Evolutionary conservation across 2,113 vertebrate species (phyloP).

Genomic region (Nibea albiflora): DNA sequence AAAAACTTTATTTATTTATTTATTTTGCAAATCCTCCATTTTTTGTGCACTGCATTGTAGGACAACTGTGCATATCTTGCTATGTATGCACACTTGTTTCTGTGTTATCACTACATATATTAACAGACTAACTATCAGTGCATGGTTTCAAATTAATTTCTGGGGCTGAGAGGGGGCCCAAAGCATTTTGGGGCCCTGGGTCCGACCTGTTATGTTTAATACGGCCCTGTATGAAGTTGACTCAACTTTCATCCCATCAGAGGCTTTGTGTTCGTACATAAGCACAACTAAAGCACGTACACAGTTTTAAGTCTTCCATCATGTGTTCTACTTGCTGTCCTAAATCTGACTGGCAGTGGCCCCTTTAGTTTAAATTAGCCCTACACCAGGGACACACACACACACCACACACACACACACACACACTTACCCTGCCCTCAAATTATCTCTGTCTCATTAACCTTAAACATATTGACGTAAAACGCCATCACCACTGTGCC

Average conservation of each 20-base stretch:
- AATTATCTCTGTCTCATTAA: slow-evolving; percentile 67
- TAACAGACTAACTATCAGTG: neutral
- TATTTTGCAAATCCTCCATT: too few relatives aligned
- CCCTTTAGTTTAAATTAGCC: slow-evolving; percentile 78
- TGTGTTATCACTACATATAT: too few relatives aligned
- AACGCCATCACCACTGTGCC: slow-evolving; percentile 1
- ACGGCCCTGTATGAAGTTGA: neutral
- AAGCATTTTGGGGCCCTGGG: neutral
- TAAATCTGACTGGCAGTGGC: slow-evolving; percentile 71
- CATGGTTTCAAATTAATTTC: neutral
- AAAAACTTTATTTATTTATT: too few relatives aligned
- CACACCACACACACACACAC: slow-evolving; percentile 5
- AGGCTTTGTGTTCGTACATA: slow-evolving; percentile 4
- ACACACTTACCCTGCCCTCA: slow-evolving; percentile 33
- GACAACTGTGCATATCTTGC: too few relatives aligned
- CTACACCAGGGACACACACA: slow-evolving; percentile 46
- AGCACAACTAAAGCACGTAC: neutral
- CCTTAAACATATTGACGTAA: slow-evolving; percentile 55
- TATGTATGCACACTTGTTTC: too few relatives aligned
- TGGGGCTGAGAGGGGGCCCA: too few relatives aligned
- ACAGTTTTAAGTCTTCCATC: slow-evolving; percentile 21
- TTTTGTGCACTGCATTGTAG: too few relatives aligned
- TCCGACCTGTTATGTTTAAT: neutral
- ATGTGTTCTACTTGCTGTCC: slow-evolving; percentile 74
- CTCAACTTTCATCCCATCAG: too few relatives aligned